Conservation (phyloP, 2,113 vertebrate species). For the Brachypteracias leptosomus region DNA sequence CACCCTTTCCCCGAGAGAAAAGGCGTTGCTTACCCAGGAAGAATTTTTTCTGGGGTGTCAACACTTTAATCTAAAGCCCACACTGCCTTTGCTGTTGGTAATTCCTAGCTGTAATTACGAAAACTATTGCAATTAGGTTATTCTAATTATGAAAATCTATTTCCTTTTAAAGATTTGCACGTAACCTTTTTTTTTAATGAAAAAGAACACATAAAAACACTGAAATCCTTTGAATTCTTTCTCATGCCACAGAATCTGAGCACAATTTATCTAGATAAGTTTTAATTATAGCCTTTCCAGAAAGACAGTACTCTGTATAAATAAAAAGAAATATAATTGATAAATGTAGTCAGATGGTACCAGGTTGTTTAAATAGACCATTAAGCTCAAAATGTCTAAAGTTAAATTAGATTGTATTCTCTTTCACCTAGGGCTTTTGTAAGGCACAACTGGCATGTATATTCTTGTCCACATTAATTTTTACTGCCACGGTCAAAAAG, state of each 20-base stretch:
- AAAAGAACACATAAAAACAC: not conserved
- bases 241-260: not conserved
- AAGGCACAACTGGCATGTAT: constrained; percentile 60
- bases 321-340: constrained; percentile 66
- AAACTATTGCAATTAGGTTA: constrained; percentile 24
- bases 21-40: not conserved
- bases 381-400: constrained; percentile 59
- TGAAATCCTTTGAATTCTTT: constrained; percentile 26
- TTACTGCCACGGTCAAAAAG: constrained; percentile 69
- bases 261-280: constrained; percentile 43
- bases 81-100: not conserved
- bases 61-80: not conserved
- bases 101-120: constrained; percentile 21
- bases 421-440: constrained; percentile 57
- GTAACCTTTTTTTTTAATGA: not conserved
- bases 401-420: constrained; percentile 64
- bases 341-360: constrained; percentile 61
- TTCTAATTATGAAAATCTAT: constrained; percentile 42
- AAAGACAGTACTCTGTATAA: constrained; percentile 37
- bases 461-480: constrained; percentile 74
- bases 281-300: constrained; percentile 57
- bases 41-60: not conserved
- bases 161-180: constrained; percentile 24
- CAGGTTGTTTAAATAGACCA: constrained; percentile 62
- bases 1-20: not conserved